Percentiles rank a stretch among this genome's conserved stretches.
Conservation (phyloP, 2,797 vertebrate genomes). For the Scleropages formosus region DNA sequence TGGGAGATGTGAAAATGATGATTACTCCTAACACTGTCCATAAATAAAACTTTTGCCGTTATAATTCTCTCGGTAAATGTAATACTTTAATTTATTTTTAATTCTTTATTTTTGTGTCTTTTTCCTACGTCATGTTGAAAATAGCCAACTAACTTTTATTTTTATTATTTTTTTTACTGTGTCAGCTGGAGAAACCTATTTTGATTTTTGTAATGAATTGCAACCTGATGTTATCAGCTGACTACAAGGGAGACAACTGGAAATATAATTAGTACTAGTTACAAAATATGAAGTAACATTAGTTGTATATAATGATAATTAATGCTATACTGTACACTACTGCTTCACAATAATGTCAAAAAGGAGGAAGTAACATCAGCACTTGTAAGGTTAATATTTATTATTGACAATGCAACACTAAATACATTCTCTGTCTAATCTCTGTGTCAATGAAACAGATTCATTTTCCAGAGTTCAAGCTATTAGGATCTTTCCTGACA, state of each 20-base stretch:
- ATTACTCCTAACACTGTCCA: not conserved
- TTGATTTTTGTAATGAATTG: not conserved
- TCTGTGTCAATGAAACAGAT: not conserved
- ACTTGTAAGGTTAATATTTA: not conserved
- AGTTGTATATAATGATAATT: slow-evolving; percentile 17
- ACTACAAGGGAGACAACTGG: not conserved
- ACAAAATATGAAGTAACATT: slow-evolving; percentile 20
- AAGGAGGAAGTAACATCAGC: not conserved
- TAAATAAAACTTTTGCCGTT: slow-evolving; percentile 30
- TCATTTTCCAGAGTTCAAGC: not conserved
- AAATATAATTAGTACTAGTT: slow-evolving; percentile 8
- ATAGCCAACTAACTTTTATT: slow-evolving; percentile 8
- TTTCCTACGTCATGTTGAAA: slow-evolving; percentile 26
- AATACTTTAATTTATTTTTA: too few species aligned
- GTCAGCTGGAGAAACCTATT: slow-evolving; percentile 16
- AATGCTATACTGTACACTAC: not conserved
- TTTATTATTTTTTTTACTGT: not conserved
- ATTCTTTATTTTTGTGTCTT: slow-evolving; percentile 27
- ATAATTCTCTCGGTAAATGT: slow-evolving; percentile 30
- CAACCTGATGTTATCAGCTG: not conserved
- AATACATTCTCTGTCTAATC: not conserved
- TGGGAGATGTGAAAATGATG: not conserved
- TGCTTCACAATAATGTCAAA: slow-evolving; percentile 22
- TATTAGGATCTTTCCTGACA: not conserved
- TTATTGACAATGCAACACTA: not conserved